Evolutionary conservation across 2,888 invertebrate species (phyloP).

Genomic region (Harpalus rufipes): DNA sequence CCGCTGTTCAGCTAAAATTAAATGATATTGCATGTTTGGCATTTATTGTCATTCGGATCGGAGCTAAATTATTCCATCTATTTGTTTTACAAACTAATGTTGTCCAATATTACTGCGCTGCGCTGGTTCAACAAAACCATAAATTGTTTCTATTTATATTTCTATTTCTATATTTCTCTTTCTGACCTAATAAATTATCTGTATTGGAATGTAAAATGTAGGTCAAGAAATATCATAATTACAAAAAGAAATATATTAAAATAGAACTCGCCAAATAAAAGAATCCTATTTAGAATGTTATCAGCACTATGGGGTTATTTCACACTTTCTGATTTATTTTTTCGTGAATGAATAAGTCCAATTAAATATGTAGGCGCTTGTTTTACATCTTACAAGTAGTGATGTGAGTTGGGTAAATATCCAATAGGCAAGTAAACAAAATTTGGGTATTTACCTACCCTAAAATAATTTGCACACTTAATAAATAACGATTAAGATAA

Average conservation of each 20-base stretch:
- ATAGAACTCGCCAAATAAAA: not conserved
- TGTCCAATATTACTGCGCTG: not conserved
- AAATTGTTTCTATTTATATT: constrained; percentile 32
- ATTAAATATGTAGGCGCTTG: no score
- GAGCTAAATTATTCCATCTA: constrained; percentile 12
- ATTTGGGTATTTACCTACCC: no score
- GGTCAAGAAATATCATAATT: constrained; percentile 18
- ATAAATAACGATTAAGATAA: no score
- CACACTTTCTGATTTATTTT: no score
- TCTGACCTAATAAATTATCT: constrained; percentile 4
- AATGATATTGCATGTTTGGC: constrained; percentile 23
- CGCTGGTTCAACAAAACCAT: constrained; percentile 29
- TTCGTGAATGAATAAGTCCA: no score
- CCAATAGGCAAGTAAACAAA: no score
- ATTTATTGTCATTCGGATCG: not conserved
- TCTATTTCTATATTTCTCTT: constrained; percentile 4
- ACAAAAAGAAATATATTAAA: not conserved
- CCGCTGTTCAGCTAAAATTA: constrained; percentile 13
- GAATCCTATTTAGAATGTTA: not conserved
- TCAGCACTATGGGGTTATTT: no score
- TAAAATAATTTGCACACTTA: no score
- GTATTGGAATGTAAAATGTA: not conserved
- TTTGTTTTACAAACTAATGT: constrained; percentile 13
- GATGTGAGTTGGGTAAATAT: no score
- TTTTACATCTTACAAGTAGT: no score